Conservation (phyloP, 2,888 invertebrate species). For the Mesorhabditis belari region DNA sequence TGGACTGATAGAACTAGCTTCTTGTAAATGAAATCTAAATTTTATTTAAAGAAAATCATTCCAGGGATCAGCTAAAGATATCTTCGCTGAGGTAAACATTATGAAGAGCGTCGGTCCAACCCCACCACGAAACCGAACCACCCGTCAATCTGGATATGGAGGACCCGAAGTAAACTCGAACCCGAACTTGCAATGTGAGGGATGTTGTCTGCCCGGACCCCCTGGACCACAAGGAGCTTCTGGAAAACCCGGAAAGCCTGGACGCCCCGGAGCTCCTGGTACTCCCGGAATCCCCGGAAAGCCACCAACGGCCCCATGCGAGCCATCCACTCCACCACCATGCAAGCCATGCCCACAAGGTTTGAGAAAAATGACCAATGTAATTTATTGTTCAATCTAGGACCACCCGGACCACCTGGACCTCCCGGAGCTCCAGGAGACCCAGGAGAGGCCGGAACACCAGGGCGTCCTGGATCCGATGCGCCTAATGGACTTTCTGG, state of each 20-base stretch:
- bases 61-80: constrained; percentile 18
- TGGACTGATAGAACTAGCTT: no score
- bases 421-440: constrained; percentile 16
- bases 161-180: background rate
- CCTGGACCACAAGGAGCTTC: constrained; percentile 8
- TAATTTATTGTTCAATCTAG: constrained; percentile 15
- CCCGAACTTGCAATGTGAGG: background rate
- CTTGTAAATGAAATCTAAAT: background rate
- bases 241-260: constrained; percentile 9
- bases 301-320: constrained; percentile 48
- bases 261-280: constrained; percentile 42
- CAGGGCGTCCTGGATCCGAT: constrained; percentile 10
- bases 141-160: constrained; percentile 7
- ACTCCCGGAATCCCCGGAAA: constrained; percentile 40
- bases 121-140: constrained; percentile 5
- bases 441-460: background rate
- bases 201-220: constrained; percentile 21
- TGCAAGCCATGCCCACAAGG: constrained; percentile 46
- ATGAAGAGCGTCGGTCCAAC: constrained; percentile 6
- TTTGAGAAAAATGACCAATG: constrained; percentile 14
- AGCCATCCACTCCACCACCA: constrained; percentile 49
- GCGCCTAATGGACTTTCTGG: constrained; percentile 34
- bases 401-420: constrained; percentile 40
- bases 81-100: constrained; percentile 14
- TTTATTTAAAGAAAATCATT: no score